A percentile compares a stretch with the other conserved stretches of the same genome.
Conservation (phyloP, 2,888 invertebrate genomes). For the Xanthia togata region DNA sequence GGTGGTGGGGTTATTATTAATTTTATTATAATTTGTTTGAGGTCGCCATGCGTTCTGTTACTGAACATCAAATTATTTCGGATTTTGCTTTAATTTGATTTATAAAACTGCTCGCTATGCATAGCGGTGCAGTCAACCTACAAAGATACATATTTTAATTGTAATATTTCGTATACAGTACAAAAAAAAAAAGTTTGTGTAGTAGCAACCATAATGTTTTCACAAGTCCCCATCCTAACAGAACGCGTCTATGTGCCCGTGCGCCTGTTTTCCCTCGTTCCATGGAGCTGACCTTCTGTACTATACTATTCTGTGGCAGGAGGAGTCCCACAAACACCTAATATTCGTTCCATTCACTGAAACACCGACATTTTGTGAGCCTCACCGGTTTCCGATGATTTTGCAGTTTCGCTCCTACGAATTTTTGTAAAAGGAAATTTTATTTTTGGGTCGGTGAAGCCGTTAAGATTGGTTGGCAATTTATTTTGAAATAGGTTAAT, state of each 20-base stretch:
- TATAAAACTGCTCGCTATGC: too few species aligned
- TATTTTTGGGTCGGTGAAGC: background rate
- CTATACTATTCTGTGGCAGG: background rate
- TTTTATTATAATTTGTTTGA: background rate
- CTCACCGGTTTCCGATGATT: constrained; percentile 50
- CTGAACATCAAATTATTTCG: too few species aligned
- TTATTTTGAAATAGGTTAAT: background rate
- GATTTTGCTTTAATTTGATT: too few species aligned
- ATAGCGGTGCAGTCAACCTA: too few species aligned
- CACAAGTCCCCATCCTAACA: too few species aligned
- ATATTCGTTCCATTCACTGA: constrained; percentile 38
- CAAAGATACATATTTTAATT: too few species aligned
- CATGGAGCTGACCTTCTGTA: constrained; percentile 3
- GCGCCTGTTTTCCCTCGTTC: background rate
- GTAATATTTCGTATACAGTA: too few species aligned
- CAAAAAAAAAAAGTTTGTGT: too few species aligned
- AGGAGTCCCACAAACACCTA: constrained; percentile 37
- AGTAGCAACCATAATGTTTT: too few species aligned
- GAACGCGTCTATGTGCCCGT: too few species aligned
- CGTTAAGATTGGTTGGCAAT: background rate
- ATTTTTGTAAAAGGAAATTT: constrained; percentile 23
- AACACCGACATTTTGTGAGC: constrained; percentile 41
- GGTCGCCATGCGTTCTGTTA: too few species aligned
- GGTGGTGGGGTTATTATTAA: background rate
- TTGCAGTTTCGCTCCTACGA: constrained; percentile 42